Conservation (phyloP, 2,797 vertebrate species). For the Artibeus jamaicensis region DNA sequence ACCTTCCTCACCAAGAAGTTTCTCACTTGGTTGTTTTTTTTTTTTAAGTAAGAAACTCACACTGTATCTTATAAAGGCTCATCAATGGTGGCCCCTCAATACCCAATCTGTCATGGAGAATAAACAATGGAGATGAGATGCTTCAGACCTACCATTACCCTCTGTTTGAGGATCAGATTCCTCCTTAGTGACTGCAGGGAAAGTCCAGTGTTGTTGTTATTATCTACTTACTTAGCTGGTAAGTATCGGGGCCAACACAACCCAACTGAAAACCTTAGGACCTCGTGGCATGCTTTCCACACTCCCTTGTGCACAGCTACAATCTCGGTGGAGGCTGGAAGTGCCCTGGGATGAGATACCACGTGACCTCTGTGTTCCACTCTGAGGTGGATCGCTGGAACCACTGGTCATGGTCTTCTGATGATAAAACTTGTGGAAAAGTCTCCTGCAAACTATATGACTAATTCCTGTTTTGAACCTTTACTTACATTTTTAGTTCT, state of each 20-base stretch:
- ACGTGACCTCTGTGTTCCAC: neutral
- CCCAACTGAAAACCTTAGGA: neutral
- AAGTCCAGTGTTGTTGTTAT: neutral
- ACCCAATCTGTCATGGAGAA: neutral
- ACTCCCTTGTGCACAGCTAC: neutral
- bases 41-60: neutral
- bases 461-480: conserved; percentile 43
- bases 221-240: neutral
- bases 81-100: neutral
- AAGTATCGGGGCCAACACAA: neutral
- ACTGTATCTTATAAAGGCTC: neutral
- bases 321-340: neutral
- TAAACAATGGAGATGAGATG: neutral
- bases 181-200: neutral
- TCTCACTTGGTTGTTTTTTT: neutral
- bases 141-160: neutral
- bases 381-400: conserved; percentile 6
- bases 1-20: neutral
- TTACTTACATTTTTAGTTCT: neutral
- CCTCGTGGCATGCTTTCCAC: neutral
- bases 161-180: neutral
- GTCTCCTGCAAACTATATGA: neutral
- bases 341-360: neutral
- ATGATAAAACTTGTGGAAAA: conserved; percentile 37
- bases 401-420: neutral